These are phyloP conservation scores for Caenorhabditis briggsae DNA, from an alignment of 1,140 invertebrate species.

Conservation along the genomic window DNA sequence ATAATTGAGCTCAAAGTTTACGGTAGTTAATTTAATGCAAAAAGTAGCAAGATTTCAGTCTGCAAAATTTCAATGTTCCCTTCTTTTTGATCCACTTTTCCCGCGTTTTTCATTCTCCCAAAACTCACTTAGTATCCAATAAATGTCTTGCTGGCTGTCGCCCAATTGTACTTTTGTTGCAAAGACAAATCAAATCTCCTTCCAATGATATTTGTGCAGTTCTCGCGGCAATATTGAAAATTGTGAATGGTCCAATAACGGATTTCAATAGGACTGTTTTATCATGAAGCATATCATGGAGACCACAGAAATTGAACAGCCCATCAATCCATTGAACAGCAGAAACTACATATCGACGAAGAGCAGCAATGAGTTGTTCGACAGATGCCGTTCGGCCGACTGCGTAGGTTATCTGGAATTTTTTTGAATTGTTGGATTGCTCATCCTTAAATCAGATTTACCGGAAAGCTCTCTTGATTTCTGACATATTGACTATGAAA, in stretches of 20 bases:
- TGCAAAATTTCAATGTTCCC: too few relatives aligned
- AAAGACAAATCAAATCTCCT: constrained; percentile 59
- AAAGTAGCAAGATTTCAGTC: too few relatives aligned
- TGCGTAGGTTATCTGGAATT: constrained; percentile 65
- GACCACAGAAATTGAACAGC: constrained; percentile 69
- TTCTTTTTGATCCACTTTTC: too few relatives aligned
- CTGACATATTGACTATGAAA: constrained; percentile 66
- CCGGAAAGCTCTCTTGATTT: constrained; percentile 64
- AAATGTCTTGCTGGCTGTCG: constrained; percentile 62
- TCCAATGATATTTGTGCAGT: constrained; percentile 68
- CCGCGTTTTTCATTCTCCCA: neutral
- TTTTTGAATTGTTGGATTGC: neutral
- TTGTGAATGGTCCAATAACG: constrained; percentile 68
- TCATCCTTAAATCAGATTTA: neutral
- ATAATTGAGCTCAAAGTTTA: too few relatives aligned
- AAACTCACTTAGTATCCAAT: constrained; percentile 64
- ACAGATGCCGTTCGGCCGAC: constrained; percentile 66
- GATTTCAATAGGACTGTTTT: constrained; percentile 67
- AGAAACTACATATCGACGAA: constrained; percentile 72
- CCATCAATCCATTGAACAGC: constrained; percentile 75
- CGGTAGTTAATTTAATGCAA: too few relatives aligned
- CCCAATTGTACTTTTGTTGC: constrained; percentile 59
- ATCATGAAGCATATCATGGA: constrained; percentile 66
- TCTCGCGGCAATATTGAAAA: constrained; percentile 72
- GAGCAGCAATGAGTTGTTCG: constrained; percentile 71